Evolutionary conservation across 1,140 invertebrate species (phyloP).

Genomic region (Lineus longissimus): DNA sequence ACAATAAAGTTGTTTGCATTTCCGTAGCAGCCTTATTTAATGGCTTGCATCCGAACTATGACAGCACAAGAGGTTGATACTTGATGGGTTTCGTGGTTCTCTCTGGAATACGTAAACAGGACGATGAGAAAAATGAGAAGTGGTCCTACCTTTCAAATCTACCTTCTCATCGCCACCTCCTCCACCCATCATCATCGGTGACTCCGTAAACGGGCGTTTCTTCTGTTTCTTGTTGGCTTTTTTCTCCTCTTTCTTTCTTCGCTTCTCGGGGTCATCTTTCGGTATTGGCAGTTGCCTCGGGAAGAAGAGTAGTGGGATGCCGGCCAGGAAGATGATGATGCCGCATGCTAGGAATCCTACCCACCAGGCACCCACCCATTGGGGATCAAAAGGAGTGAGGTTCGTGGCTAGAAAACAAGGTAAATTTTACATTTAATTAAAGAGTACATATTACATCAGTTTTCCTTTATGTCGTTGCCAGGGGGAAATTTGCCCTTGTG

Average conservation of each 20-base stretch:
- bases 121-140: neutral
- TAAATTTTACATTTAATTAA: neutral
- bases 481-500: no score
- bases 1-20: no score
- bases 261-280: neutral
- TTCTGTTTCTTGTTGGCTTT: neutral
- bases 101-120: no score
- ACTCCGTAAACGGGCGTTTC: neutral
- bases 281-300: constrained; percentile 57
- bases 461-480: no score
- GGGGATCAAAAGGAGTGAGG: constrained; percentile 29
- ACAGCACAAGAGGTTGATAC: no score
- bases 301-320: constrained; percentile 83
- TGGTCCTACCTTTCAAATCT: neutral
- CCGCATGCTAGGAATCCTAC: constrained; percentile 83
- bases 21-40: no score
- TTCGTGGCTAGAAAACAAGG: constrained; percentile 24
- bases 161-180: neutral
- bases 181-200: neutral
- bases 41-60: no score
- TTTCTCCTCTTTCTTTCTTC: neutral
- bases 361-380: constrained; percentile 93
- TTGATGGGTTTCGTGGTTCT: no score
- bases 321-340: constrained; percentile 71
- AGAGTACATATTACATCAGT: no score